Conservation (phyloP, 2,888 invertebrate genomes). For the Drosophila atroscutellata region DNA sequence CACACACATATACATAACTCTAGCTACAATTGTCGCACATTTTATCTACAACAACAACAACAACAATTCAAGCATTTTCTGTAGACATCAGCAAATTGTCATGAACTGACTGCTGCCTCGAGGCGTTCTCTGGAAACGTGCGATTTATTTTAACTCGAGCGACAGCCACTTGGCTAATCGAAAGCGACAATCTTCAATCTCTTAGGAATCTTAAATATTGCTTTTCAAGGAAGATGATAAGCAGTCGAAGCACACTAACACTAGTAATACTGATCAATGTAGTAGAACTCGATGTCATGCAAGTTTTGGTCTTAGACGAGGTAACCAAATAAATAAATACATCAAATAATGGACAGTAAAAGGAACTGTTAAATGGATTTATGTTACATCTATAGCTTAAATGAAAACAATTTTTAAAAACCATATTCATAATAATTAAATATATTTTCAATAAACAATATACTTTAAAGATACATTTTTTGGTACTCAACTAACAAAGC, state of each 20-base stretch:
- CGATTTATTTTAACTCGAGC: constrained; percentile 53
- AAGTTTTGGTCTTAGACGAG: background rate
- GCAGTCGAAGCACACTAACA: background rate
- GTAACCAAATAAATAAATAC: background rate
- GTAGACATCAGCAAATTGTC: constrained; percentile 72
- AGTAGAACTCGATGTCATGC: background rate
- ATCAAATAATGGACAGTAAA: fast-evolving
- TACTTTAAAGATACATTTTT: background rate
- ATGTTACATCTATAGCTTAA: too few relatives aligned
- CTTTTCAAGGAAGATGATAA: background rate
- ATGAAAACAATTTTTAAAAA: background rate
- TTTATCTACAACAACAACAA: constrained; percentile 41
- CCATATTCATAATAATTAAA: background rate
- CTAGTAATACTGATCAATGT: background rate
- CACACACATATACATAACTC: constrained; percentile 28
- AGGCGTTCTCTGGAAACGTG: constrained; percentile 47
- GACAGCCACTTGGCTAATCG: constrained; percentile 67
- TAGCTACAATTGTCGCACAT: constrained; percentile 70
- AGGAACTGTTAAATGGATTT: background rate
- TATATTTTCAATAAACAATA: background rate
- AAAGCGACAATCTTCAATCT: constrained; percentile 50
- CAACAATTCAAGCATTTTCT: constrained; percentile 53
- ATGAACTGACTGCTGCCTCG: constrained; percentile 21
- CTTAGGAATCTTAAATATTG: constrained; percentile 1
- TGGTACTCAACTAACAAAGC: background rate